A percentile compares a stretch with the other conserved stretches of the same genome.
Conservation (phyloP, 30 jellyfish, hydroid and myxozoan genomes). For the Morbakka virulenta region DNA sequence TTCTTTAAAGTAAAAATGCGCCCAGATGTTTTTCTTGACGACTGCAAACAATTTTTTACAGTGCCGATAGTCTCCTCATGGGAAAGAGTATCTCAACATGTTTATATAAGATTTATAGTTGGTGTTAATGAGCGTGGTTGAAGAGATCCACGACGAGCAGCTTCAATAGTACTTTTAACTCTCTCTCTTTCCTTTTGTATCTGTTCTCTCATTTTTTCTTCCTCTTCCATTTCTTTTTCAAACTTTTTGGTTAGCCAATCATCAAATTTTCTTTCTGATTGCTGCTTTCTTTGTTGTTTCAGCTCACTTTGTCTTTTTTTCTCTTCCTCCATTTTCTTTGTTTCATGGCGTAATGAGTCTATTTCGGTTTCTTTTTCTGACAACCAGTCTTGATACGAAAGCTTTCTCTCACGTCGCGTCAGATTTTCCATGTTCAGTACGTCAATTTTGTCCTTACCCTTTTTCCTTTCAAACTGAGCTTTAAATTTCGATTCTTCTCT, state of each 20-base stretch:
- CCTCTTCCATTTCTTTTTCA: background rate
- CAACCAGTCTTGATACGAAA: background rate
- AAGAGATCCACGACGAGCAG: too few species aligned
- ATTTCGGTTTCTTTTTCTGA: background rate
- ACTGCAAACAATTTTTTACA: too few species aligned
- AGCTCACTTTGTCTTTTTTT: background rate
- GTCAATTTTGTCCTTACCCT: background rate
- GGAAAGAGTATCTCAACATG: too few species aligned
- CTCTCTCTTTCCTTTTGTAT: background rate
- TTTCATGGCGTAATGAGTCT: background rate
- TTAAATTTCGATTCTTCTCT: background rate
- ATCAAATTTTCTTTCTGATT: background rate
- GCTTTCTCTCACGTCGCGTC: background rate
- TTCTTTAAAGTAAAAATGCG: too few species aligned
- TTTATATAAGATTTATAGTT: too few species aligned
- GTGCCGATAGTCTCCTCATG: too few species aligned
- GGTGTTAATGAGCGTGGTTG: too few species aligned
- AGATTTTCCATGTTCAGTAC: background rate
- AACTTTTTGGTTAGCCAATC: background rate
- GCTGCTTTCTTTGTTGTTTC: background rate
- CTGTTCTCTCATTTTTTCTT: background rate
- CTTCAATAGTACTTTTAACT: too few species aligned
- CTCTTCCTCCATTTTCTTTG: background rate
- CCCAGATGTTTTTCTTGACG: too few species aligned
- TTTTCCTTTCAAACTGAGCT: background rate